A percentile compares a stretch with the other conserved stretches of the same genome.
phyloP scores from a whole-genome alignment of 2,797 vertebrate genomes.

The Tragelaphus oryx region DNA sequence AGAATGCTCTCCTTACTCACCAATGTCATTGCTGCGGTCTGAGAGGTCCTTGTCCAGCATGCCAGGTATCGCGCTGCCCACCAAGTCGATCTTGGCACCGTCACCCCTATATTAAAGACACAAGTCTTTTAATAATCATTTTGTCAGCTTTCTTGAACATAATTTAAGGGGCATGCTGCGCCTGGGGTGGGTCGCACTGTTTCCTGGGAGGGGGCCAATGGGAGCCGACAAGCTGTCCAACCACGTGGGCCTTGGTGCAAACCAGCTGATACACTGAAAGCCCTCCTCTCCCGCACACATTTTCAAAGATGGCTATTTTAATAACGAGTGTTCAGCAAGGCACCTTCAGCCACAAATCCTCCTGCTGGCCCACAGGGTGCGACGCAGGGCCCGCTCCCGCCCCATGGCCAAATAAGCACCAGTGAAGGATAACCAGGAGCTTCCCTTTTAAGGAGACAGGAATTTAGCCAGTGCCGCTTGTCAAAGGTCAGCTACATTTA shows the following conservation, averaged over 20 bases:
- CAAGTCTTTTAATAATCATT: slow-evolving; percentile 72
- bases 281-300: slow-evolving; percentile 76
- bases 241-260: slow-evolving; percentile 4
- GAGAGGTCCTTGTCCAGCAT: slow-evolving; percentile 89
- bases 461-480: slow-evolving; percentile 58
- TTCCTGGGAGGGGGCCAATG: slow-evolving; percentile 54
- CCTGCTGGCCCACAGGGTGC: slow-evolving; percentile 3
- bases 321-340: slow-evolving; percentile 68
- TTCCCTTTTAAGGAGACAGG: slow-evolving; percentile 67
- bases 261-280: background rate
- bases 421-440: slow-evolving; percentile 13
- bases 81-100: slow-evolving; percentile 91
- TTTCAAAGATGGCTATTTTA: slow-evolving; percentile 82
- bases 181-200: slow-evolving; percentile 48
- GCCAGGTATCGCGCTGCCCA: slow-evolving; percentile 81
- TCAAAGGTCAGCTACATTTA: slow-evolving; percentile 72
- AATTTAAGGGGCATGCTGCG: slow-evolving; percentile 28
- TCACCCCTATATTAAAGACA: slow-evolving; percentile 88
- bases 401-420: slow-evolving; percentile 57
- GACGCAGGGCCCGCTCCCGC: background rate
- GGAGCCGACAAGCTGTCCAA: background rate
- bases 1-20: slow-evolving; percentile 83
- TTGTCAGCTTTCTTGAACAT: slow-evolving; percentile 16
- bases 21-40: slow-evolving; percentile 93
- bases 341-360: slow-evolving; percentile 42